Base-by-base conservation (phyloP, 2,113 vertebrate genomes). In the Sceloporus tristichus region DNA sequence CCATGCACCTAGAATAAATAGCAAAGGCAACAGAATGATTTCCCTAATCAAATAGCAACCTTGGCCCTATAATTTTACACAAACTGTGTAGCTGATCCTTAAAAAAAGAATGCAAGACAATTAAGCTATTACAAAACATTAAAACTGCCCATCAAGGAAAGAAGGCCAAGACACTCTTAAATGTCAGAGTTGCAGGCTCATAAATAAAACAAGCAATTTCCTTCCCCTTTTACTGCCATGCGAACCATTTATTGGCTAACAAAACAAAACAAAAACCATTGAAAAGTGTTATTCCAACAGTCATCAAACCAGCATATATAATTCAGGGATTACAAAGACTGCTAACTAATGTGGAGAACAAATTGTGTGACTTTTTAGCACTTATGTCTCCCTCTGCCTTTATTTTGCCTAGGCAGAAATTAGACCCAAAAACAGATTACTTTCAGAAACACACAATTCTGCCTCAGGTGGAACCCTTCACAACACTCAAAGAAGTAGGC, bases 171-270 rank as follows among this genome's bases (percentile, higher is more conserved):
- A 77, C 86, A 91, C 90, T 86, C 86, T 92, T 92, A 94, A 95
- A 93, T 76, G 76, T 91, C 88, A 86, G 89, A 94, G 86, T 1
- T 92, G 80, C 82, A 89, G 90, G 90, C 75, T 92, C 85, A 89
- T 88, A 1, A 56, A 94, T 85, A 89, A 91, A 94, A 91, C 78
- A 93, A 94, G 84, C 82, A 90, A 95, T 93, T 94, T 92, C 93
- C 93, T 93, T 93, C 94, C 54, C 92, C 91, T 95, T 92, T 93
- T 91, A 94, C 89, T 80, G 86, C 89, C 88, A 62, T 80, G n/a
- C 91, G 93, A 94, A 92, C 85, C 76, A 88, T 89, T 95, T 94
- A 92, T 62, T 83, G 91, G 86, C 70, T 88, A 79, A 79, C 90
- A 86, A 92, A 78, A 78, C 82, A 86, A 87, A 66, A 29, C 70